Percentiles rank a stretch among this genome's conserved stretches.
phyloP scores from a whole-genome alignment of 2,113 vertebrate genomes.

The Octodon degus region DNA sequence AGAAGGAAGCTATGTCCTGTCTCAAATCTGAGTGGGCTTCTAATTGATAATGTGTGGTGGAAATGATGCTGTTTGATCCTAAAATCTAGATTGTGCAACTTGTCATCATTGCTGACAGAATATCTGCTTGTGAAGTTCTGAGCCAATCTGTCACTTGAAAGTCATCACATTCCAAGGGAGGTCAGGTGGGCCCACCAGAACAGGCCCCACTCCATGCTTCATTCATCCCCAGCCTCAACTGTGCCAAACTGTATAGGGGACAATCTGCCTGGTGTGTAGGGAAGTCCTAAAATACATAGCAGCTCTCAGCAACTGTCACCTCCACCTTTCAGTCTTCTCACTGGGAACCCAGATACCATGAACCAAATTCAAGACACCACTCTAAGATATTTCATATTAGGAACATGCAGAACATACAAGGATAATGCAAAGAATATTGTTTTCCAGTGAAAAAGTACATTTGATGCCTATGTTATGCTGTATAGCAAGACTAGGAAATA shows the following conservation, averaged over 20 bases:
- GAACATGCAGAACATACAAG: not conserved
- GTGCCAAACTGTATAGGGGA: not conserved
- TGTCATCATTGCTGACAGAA: not conserved
- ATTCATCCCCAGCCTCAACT: not conserved
- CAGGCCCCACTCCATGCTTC: not conserved
- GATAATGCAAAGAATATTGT: not conserved
- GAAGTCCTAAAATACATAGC: not conserved
- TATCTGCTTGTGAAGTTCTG: not conserved
- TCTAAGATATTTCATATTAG: not conserved
- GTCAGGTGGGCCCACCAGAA: not conserved
- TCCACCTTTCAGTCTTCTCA: not conserved
- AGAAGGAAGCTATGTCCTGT: not conserved
- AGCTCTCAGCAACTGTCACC: not conserved
- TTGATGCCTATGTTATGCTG: not conserved
- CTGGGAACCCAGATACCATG: not conserved
- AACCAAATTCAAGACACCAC: not conserved
- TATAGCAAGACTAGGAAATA: not conserved
- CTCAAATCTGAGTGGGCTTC: not conserved
- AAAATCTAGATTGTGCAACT: not conserved
- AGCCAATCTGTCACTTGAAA: not conserved
- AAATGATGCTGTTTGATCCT: not conserved
- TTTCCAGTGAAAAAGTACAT: not conserved
- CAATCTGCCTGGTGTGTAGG: not conserved
- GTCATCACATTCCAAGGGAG: not conserved
- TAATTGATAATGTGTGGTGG: not conserved